Percentiles rank a stretch among this genome's conserved stretches.
phyloP scores from a whole-genome alignment of 2,888 invertebrate species.

The Kryphioiulus occultus region DNA sequence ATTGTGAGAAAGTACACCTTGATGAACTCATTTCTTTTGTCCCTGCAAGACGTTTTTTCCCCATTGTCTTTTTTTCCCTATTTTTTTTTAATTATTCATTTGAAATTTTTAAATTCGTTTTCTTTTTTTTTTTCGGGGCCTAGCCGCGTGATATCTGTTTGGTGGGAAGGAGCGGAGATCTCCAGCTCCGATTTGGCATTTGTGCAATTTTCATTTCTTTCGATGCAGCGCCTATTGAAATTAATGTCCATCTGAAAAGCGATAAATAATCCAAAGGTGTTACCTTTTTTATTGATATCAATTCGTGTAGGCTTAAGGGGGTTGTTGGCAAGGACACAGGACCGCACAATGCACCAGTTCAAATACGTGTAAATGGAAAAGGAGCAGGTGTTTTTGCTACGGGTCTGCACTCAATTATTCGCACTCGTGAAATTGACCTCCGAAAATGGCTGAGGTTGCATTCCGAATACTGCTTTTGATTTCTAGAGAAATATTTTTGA shows the following conservation, averaged over 20 bases:
- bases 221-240: neutral
- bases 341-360: neutral
- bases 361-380: conserved; percentile 12
- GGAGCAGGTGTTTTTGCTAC: conserved; percentile 37
- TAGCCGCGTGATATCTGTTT: neutral
- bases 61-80: conserved; percentile 18
- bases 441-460: conserved; percentile 32
- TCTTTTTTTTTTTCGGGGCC: neutral
- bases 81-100: conserved; percentile 37
- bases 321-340: conserved; percentile 8
- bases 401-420: neutral
- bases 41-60: neutral
- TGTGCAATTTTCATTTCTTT: conserved; percentile 9
- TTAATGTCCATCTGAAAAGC: conserved; percentile 39
- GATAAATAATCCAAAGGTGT: conserved; percentile 39
- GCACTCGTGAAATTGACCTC: conserved; percentile 13
- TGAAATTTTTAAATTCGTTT: neutral
- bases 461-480: neutral
- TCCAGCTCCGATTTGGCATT: neutral
- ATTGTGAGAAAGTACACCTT: conserved; percentile 36
- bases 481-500: neutral
- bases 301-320: conserved; percentile 40
- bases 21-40: conserved; percentile 39
- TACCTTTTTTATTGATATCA: neutral
- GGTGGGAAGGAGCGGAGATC: neutral